These are phyloP conservation scores for Sciaenops ocellatus DNA, from an alignment of 2,797 vertebrate genomes.

Conservation along the genomic window DNA sequence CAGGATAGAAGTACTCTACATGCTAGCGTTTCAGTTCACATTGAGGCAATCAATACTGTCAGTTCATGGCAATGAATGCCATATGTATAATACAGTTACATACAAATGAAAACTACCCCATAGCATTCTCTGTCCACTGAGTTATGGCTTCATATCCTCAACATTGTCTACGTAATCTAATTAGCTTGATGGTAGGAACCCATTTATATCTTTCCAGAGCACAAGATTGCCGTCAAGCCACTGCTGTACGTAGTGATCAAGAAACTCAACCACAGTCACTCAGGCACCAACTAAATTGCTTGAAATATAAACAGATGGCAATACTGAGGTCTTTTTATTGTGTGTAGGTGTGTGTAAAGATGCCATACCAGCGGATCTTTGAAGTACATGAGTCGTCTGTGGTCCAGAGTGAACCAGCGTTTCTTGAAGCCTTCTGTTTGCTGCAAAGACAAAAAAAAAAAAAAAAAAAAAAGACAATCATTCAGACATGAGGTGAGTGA, in stretches of 20 bases:
- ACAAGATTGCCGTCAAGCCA: neutral
- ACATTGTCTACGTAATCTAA: constrained; percentile 16
- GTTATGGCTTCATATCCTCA: constrained; percentile 31
- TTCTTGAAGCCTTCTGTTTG: constrained; percentile 94
- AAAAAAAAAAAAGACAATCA: neutral
- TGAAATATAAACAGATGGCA: neutral
- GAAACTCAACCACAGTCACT: neutral
- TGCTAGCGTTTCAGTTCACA: neutral
- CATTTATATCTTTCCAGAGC: constrained; percentile 12
- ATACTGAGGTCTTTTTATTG: neutral
- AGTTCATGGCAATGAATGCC: neutral
- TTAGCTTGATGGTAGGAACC: constrained; percentile 18
- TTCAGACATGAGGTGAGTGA: constrained; percentile 5
- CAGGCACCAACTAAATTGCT: neutral
- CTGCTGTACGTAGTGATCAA: neutral
- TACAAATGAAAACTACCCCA: constrained; percentile 1
- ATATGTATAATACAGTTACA: neutral
- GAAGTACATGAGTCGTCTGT: constrained; percentile 93
- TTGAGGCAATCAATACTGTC: neutral
- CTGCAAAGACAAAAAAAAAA: constrained; percentile 71
- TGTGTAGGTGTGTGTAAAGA: constrained; percentile 16
- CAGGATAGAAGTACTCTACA: neutral
- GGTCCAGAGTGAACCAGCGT: constrained; percentile 94
- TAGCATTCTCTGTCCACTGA: constrained; percentile 5
- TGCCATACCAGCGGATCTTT: constrained; percentile 91